Evolutionary conservation across 1,140 invertebrate species (phyloP).

Genomic region (Vanessa atalanta): DNA sequence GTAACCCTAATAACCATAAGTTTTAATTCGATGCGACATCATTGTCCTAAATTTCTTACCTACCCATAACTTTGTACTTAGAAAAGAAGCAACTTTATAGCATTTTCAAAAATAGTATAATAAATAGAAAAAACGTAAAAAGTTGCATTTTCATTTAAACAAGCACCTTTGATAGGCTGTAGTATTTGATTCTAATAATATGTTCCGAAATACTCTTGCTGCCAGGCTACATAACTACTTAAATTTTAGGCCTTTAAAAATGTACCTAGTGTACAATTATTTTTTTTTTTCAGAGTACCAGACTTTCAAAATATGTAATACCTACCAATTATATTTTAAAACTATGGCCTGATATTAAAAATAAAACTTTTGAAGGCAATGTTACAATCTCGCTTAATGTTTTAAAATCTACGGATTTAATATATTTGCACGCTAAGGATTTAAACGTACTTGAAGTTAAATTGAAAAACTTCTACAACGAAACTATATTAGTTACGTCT

Average conservation of each 20-base stretch:
- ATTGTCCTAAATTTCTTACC: too few species aligned
- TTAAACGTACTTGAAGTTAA: slow-evolving; percentile 47
- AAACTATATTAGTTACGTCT: slow-evolving; percentile 37
- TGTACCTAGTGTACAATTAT: background rate
- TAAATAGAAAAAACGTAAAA: too few species aligned
- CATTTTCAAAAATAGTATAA: too few species aligned
- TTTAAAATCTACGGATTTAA: slow-evolving; percentile 44
- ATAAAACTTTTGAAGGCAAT: slow-evolving; percentile 60
- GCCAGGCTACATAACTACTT: background rate
- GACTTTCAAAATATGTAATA: slow-evolving; percentile 59
- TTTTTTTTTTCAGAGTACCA: slow-evolving; percentile 41
- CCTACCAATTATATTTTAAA: slow-evolving; percentile 64
- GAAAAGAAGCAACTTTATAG: too few species aligned
- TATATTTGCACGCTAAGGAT: slow-evolving; percentile 62
- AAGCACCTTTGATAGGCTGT: background rate
- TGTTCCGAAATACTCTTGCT: background rate
- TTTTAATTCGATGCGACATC: too few species aligned
- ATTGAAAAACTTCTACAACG: slow-evolving; percentile 41
- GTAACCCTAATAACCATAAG: too few species aligned
- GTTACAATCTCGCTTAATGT: slow-evolving; percentile 57
- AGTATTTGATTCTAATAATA: too few species aligned
- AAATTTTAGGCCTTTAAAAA: background rate
- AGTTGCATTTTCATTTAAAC: too few species aligned
- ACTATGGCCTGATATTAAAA: slow-evolving; percentile 54
- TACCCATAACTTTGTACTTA: too few species aligned